phyloP scores from a whole-genome alignment of 2,797 vertebrate species.

The Danio tinwini region DNA sequence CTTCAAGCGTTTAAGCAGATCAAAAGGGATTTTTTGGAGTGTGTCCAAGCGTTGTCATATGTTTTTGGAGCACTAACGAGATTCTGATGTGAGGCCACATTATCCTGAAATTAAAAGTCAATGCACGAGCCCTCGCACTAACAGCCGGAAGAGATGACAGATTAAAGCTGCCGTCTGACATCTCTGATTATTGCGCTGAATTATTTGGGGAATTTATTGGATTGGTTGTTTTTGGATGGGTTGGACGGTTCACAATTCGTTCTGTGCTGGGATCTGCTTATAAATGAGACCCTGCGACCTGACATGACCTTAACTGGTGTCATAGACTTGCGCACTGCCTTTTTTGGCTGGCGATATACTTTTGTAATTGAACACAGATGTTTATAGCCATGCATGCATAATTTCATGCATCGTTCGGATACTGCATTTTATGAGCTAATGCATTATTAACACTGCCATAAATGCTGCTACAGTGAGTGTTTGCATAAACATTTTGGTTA shows the following conservation, averaged over 20 bases:
- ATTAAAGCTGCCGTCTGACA: constrained; percentile 32
- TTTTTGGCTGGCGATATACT: not conserved
- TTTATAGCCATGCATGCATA: not conserved
- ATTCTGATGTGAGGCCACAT: constrained; percentile 10
- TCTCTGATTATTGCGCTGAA: not conserved
- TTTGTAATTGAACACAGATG: not conserved
- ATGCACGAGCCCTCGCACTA: not conserved
- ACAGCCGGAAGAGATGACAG: constrained; percentile 22
- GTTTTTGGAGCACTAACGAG: not conserved
- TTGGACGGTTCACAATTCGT: not conserved
- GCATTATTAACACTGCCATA: not conserved
- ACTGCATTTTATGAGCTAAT: not conserved
- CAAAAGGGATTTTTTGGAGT: constrained; percentile 3
- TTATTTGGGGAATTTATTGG: constrained; percentile 11
- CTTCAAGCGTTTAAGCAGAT: constrained; percentile 5
- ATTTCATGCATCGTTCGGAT: not conserved
- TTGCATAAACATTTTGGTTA: not conserved
- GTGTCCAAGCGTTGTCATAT: not conserved
- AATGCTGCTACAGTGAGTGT: not conserved
- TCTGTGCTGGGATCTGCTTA: not conserved
- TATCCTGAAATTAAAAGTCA: constrained; percentile 33
- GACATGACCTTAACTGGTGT: not conserved
- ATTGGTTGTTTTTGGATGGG: not conserved
- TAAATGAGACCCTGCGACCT: not conserved
- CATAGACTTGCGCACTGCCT: not conserved